These are phyloP conservation scores for Manis pentadactyla DNA, from an alignment of 2,797 vertebrate genomes.

Conservation along the genomic window DNA sequence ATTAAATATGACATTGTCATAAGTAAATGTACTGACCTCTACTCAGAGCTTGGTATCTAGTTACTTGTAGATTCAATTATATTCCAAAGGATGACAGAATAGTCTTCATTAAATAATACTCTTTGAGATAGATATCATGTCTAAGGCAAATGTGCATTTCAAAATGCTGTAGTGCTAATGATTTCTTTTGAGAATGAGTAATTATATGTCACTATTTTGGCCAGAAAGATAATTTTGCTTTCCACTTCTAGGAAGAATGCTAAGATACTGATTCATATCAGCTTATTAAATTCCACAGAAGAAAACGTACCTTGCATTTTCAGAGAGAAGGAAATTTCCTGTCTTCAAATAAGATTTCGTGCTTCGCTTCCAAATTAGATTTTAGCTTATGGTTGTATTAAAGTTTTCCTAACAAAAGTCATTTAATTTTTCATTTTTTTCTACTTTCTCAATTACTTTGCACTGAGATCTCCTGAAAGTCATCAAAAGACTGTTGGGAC, in stretches of 20 bases:
- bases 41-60: slow-evolving; percentile 44
- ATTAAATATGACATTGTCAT: neutral
- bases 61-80: slow-evolving; percentile 55
- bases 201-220: slow-evolving; percentile 82
- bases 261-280: slow-evolving; percentile 78
- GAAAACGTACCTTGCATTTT: slow-evolving; percentile 64
- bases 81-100: slow-evolving; percentile 68
- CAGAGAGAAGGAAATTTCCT: slow-evolving; percentile 59
- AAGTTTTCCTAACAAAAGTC: slow-evolving; percentile 51
- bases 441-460: slow-evolving; percentile 22
- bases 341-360: slow-evolving; percentile 47
- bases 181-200: slow-evolving; percentile 82
- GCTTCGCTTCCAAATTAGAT: slow-evolving; percentile 33
- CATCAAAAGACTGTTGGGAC: neutral
- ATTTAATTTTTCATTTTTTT: slow-evolving; percentile 27
- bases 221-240: slow-evolving; percentile 81
- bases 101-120: slow-evolving; percentile 73
- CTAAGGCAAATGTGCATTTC: slow-evolving; percentile 58
- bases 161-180: slow-evolving; percentile 74
- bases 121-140: slow-evolving; percentile 70
- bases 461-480: neutral
- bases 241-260: slow-evolving; percentile 9
- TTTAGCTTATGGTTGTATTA: neutral
- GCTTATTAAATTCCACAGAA: slow-evolving; percentile 79
- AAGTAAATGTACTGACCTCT: slow-evolving; percentile 31